Conservation (phyloP, 2,888 invertebrate genomes). For the Tinea trinotella region DNA sequence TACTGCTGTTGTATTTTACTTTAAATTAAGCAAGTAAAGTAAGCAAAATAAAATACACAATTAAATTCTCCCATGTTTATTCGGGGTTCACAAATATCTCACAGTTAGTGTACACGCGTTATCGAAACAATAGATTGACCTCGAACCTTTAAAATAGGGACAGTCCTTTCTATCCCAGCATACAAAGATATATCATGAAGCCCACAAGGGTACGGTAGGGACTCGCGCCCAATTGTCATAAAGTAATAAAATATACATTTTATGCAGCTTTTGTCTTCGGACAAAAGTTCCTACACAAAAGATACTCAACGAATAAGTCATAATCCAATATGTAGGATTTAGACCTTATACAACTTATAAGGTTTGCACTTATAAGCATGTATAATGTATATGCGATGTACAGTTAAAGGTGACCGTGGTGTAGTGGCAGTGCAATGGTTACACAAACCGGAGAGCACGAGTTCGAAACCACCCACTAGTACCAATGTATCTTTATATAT, state of each 20-base stretch:
- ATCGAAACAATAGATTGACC: conserved; percentile 9
- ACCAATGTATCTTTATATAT: too few species aligned
- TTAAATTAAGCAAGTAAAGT: too few species aligned
- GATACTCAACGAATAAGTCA: background rate
- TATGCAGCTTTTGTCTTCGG: conserved; percentile 10
- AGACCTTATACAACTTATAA: too few species aligned
- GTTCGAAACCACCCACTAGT: too few species aligned
- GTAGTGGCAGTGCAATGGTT: too few species aligned
- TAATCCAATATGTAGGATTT: background rate
- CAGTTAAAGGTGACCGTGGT: too few species aligned
- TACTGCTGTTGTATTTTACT: too few species aligned
- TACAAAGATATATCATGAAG: conserved; percentile 8
- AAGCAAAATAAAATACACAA: background rate
- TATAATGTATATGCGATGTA: too few species aligned
- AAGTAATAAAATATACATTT: conserved; percentile 12
- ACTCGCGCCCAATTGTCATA: conserved; percentile 5
- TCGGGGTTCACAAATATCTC: background rate
- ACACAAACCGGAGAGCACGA: too few species aligned
- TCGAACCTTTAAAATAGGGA: background rate
- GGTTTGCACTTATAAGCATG: too few species aligned
- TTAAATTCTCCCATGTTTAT: background rate
- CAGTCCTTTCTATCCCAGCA: conserved; percentile 1
- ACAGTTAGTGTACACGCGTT: background rate
- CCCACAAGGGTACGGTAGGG: background rate
- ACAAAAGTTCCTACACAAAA: background rate